Evolutionary conservation across 2,113 vertebrate genomes (phyloP), one percentile per base, ranked within the genome.

Genomic region (Rhinichthys klamathensis): DNA sequence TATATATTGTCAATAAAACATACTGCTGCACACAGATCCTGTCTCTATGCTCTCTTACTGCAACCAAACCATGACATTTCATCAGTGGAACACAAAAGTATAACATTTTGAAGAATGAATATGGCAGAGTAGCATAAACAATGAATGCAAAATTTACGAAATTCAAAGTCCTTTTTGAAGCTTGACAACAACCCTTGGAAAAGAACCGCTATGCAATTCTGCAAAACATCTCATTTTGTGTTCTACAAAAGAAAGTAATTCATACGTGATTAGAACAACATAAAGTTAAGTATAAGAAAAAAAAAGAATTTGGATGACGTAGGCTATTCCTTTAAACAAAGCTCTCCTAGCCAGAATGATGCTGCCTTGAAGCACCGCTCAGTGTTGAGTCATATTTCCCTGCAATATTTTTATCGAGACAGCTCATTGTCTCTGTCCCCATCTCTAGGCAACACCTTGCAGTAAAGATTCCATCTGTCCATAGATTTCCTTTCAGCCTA

Each of bases 391-490:
- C 72, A 72, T 61, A 85, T 77, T 80, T 74, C 65, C 44, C 51
- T 38, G n/a, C 72, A 23, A 70, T 85, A 78, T 88, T 88, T 85
- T 85, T 85, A 88, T 79, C 73, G 46, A 85, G 63, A 44, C 74
- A 67, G 79, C 65, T 79, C 73, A 38, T 11, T 11, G 44, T 51
- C 72, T 80, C 67, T 3, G 70, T 73, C 23, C 67, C 56, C 75
- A 86, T 88, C 76, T 79, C 84, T 83, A 84, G 81, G 84, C 87
- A 88, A 79, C 84, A 88, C 84, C 80, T 85, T 83, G 63, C 75
- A 88, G 78, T 67, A 88, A 75, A 23, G 69, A 67, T 38, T 86
- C 80, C 67, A 88, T 88, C 84, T 88, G 87, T 69, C 58, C 81
- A 27, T 83, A 23, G 41, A 74, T 86, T 85, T 83, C 61, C 44